These are phyloP conservation scores for Leptodactylus fuscus DNA, from an alignment of 2,113 vertebrate genomes.

Conservation along the genomic window DNA sequence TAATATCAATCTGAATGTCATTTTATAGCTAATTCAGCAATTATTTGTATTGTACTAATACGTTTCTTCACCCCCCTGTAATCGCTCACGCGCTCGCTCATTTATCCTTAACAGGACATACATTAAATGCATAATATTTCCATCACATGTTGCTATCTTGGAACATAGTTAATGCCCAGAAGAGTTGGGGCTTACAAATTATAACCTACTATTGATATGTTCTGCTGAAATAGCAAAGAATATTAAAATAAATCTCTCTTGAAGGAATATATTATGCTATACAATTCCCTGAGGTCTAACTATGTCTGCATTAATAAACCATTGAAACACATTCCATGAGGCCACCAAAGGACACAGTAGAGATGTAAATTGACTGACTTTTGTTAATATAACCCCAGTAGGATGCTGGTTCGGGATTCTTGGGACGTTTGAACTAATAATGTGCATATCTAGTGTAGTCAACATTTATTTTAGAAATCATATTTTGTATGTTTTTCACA, in stretches of 20 bases:
- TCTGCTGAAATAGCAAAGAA: conserved; percentile 41
- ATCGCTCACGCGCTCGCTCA: background rate
- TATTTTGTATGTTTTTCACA: conserved; percentile 13
- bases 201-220: conserved; percentile 17
- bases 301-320: conserved; percentile 42
- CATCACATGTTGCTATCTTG: conserved; percentile 15
- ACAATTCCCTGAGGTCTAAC: conserved; percentile 32
- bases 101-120: background rate
- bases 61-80: background rate
- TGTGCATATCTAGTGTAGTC: background rate
- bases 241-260: conserved; percentile 46
- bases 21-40: conserved; percentile 8
- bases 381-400: conserved; percentile 38
- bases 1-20: background rate
- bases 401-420: background rate
- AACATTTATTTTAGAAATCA: background rate
- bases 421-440: conserved; percentile 10
- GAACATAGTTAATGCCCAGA: conserved; percentile 14
- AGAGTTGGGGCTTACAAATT: background rate
- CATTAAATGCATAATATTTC: conserved; percentile 32
- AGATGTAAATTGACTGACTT: conserved; percentile 21
- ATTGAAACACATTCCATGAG: conserved; percentile 18
- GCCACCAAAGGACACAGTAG: conserved; percentile 20
- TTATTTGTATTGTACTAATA: background rate
- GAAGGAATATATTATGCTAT: conserved; percentile 11